phyloP scores from a whole-genome alignment of 1,140 invertebrate species.

The Amyelois transitella region DNA sequence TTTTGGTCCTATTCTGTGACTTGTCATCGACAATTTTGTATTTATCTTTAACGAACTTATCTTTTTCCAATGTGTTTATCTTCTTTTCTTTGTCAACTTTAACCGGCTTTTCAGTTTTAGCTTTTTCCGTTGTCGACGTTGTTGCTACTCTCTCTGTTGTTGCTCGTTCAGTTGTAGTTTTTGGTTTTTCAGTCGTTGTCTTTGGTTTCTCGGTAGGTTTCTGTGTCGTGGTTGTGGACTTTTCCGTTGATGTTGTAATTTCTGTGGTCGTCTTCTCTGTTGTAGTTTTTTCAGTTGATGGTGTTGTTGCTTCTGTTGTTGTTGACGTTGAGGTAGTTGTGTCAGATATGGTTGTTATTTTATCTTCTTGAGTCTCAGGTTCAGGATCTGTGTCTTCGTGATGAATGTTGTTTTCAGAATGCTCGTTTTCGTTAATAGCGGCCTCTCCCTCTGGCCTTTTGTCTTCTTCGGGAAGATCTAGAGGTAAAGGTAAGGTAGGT shows the following conservation, averaged over 20 bases:
- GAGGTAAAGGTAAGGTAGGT: constrained; percentile 44
- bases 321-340: constrained; percentile 28
- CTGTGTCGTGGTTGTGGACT: constrained; percentile 29
- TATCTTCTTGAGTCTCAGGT: constrained; percentile 24
- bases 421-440: constrained; percentile 45
- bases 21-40: constrained; percentile 36
- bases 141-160: constrained; percentile 28
- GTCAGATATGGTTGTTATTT: constrained; percentile 24
- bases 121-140: constrained; percentile 33
- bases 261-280: constrained; percentile 24
- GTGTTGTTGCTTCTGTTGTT: constrained; percentile 23
- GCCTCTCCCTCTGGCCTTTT: constrained; percentile 32
- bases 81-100: constrained; percentile 55
- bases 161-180: constrained; percentile 11
- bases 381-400: constrained; percentile 32
- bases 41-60: constrained; percentile 42
- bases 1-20: constrained; percentile 21
- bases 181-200: constrained; percentile 27
- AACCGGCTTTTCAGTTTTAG: constrained; percentile 42
- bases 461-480: constrained; percentile 41
- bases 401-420: constrained; percentile 52
- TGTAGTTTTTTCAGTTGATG: constrained; percentile 21
- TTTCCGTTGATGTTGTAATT: constrained; percentile 26
- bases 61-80: constrained; percentile 42
- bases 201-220: constrained; percentile 29